Evolutionary conservation across 2,888 invertebrate species (phyloP).

Genomic region (Platycnemis pennipes): DNA sequence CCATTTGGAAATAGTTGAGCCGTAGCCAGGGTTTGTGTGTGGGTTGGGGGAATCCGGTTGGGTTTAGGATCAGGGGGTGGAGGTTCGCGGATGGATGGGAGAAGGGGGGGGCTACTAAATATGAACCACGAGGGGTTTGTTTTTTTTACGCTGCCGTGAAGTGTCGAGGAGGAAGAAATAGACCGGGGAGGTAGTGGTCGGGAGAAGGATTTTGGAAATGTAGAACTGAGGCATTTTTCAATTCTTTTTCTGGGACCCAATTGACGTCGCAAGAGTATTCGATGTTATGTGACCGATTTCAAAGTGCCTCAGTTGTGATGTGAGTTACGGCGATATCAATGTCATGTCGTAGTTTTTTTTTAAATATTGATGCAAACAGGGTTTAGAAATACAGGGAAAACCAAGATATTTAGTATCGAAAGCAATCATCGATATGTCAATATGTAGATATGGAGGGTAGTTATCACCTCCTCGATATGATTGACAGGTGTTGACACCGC

Average conservation of each 20-base stretch:
- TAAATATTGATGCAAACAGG: too few relatives aligned
- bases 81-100: neutral
- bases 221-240: neutral
- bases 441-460: too few relatives aligned
- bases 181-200: neutral
- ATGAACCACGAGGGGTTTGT: slow-evolving; percentile 11
- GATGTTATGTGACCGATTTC: too few relatives aligned
- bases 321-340: too few relatives aligned
- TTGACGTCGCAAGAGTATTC: too few relatives aligned
- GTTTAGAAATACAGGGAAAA: too few relatives aligned
- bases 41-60: neutral
- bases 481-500: too few relatives aligned
- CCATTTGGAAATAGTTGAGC: slow-evolving; percentile 63
- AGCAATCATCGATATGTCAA: too few relatives aligned
- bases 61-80: neutral
- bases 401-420: too few relatives aligned
- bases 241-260: neutral
- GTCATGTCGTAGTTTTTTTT: too few relatives aligned
- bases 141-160: neutral
- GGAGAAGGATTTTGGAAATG: neutral
- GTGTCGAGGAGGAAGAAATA: neutral
- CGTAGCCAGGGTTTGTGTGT: slow-evolving; percentile 9
- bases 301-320: too few relatives aligned
- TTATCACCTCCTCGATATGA: too few relatives aligned
- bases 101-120: neutral